phyloP scores from a whole-genome alignment of 2,113 vertebrate genomes.

The Eubucco bourcierii region DNA sequence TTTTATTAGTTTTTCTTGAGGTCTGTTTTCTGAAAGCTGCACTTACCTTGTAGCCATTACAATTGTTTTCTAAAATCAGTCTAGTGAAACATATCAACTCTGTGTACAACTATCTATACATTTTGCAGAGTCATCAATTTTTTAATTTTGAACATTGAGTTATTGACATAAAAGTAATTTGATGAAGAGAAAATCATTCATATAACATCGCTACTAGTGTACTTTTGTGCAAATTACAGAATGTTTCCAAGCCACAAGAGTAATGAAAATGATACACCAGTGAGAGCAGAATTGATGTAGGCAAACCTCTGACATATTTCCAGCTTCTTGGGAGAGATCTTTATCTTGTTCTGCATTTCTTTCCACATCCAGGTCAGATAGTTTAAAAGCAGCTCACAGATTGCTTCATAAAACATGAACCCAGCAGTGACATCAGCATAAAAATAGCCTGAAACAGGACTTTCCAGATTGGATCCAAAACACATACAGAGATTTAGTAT shows the following conservation, averaged over 20 bases:
- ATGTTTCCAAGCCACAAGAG: neutral
- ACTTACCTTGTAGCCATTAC: neutral
- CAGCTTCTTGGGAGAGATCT: neutral
- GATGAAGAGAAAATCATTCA: neutral
- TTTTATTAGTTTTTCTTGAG: conserved; percentile 52
- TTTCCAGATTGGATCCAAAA: neutral
- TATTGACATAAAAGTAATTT: neutral
- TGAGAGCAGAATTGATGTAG: neutral
- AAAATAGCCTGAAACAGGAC: neutral
- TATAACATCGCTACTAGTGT: neutral
- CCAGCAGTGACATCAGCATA: neutral
- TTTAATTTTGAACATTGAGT: neutral
- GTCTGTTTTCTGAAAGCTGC: conserved; percentile 51
- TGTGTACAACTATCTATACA: fast-evolving
- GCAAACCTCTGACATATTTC: neutral
- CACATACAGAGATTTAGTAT: neutral
- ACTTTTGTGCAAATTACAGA: neutral
- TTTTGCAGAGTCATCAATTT: neutral
- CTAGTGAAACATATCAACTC: neutral
- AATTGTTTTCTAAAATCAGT: neutral
- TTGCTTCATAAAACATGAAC: neutral
- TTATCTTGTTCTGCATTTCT: neutral
- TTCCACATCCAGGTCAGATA: neutral
- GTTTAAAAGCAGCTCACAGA: neutral
- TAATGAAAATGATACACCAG: neutral